Conservation (phyloP, 2,113 vertebrate species). For the Isichthys henryi region DNA sequence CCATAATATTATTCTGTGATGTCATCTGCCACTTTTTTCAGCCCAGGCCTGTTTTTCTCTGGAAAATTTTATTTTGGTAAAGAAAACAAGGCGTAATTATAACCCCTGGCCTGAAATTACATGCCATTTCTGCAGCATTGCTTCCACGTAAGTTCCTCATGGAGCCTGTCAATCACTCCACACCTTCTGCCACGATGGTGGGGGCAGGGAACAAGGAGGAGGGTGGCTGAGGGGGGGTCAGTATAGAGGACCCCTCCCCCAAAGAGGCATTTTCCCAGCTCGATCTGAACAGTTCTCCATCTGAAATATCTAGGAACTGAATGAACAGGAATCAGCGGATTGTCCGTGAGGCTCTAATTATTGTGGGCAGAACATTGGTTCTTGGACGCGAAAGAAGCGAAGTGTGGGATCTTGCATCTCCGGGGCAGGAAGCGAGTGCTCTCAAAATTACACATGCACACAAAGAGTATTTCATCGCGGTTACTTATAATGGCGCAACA, state of each 20-base stretch:
- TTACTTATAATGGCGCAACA: background rate
- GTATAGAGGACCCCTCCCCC: background rate
- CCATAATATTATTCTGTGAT: conserved; percentile 33
- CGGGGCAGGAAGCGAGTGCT: background rate
- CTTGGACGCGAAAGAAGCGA: background rate
- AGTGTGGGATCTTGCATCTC: conserved; percentile 1
- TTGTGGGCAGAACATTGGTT: background rate
- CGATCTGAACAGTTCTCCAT: background rate
- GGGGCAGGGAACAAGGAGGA: background rate
- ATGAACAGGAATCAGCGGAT: background rate
- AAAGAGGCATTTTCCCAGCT: background rate
- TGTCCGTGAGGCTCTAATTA: background rate
- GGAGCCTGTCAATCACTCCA: conserved; percentile 7
- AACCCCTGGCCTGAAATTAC: conserved; percentile 17
- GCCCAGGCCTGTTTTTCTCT: conserved; percentile 30
- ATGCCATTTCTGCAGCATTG: background rate
- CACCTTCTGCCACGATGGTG: background rate
- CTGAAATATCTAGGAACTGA: background rate
- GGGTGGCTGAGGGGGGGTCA: background rate
- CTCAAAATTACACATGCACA: background rate
- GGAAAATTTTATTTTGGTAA: conserved; percentile 34
- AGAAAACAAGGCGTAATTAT: conserved; percentile 14
- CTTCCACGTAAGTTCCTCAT: background rate
- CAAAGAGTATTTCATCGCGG: background rate
- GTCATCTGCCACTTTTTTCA: conserved; percentile 38